Evolutionary conservation across 92 coral and sea anemone species (phyloP), one percentile per base, ranked within the genome.

Genomic region (Epizoanthus fatuus): DNA sequence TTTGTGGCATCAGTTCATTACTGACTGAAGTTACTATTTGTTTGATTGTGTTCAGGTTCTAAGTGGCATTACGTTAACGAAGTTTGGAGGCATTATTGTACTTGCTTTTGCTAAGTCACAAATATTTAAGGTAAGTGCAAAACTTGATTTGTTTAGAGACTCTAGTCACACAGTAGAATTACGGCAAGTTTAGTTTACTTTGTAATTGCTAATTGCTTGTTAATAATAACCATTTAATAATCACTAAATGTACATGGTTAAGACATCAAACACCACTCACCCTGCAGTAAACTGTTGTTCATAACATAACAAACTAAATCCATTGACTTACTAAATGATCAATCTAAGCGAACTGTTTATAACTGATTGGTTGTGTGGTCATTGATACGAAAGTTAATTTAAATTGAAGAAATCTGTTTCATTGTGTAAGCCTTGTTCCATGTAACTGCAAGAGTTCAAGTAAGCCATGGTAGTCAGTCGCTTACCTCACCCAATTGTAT

Each of bases 41-140:
- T 81, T 22, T 17, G 56, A 49, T 68, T 47, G 22, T 70, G 16
- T 79, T 0, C 49, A 97, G 99, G 99, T 97, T 12, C 83, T 97
- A 10, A 97, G 99, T 90, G 99, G 99, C 20, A 97, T 97, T 17
- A 97, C 99, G 0, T 79, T 97, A 0, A 97, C 99, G 3, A 97
- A 97, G 88, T 95, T 97, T 84, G 98, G 94, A 20, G 99, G 99
- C 38, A 97, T 97, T 39, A 51, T 97, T 13, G 99, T 96, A 2
- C 87, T 96, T 79, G 98, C 96, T 32, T 96, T 96, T 84, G 92
- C 99, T 7, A 81, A 89, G 69, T 96, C 99, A 52, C 94, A 96
- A 47, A 96, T 96, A 79, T 96, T 96, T 86, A 93, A 96, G 98
- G 98, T 96, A 64, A 45, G 93, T 81, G 3, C 49, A 40, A 42